Evolutionary conservation across 2,113 vertebrate species (phyloP).

Genomic region (Heloderma charlesbogerti): DNA sequence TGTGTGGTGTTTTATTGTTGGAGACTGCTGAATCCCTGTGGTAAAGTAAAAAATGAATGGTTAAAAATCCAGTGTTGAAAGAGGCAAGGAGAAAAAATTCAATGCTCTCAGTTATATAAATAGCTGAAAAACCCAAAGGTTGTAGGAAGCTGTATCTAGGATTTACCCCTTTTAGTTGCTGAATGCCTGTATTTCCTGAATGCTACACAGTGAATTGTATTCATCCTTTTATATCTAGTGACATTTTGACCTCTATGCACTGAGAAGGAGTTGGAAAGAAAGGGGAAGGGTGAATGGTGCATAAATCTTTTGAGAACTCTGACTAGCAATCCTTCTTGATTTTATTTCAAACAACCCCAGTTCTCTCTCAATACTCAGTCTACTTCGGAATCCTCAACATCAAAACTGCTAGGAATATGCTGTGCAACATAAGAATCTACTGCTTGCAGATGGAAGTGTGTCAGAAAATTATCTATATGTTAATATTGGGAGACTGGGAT

Average conservation of each 20-base stretch:
- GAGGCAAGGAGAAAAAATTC: conserved; percentile 38
- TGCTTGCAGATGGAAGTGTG: background rate
- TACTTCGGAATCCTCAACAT: background rate
- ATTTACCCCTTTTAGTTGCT: fast-evolving
- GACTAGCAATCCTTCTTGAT: conserved; percentile 7
- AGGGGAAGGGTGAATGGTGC: background rate
- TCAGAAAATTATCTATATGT: background rate
- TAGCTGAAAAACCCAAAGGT: conserved; percentile 33
- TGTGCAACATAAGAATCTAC: background rate
- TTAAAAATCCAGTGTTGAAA: conserved; percentile 37
- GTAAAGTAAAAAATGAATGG: conserved; percentile 48
- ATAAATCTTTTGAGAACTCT: background rate
- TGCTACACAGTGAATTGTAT: fast-evolving
- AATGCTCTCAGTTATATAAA: background rate
- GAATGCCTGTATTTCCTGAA: conserved; percentile 18
- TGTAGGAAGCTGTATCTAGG: conserved; percentile 27
- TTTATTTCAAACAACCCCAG: background rate
- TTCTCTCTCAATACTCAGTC: background rate
- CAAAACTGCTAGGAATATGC: background rate
- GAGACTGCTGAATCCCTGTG: conserved; percentile 93
- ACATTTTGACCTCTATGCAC: background rate
- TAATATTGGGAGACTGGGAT: background rate
- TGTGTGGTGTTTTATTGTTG: conserved; percentile 94
- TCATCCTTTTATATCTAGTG: background rate
- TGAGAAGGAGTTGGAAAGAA: background rate